Base-by-base conservation (phyloP, 2,797 vertebrate species). In the Sebastes trivittatus region DNA sequence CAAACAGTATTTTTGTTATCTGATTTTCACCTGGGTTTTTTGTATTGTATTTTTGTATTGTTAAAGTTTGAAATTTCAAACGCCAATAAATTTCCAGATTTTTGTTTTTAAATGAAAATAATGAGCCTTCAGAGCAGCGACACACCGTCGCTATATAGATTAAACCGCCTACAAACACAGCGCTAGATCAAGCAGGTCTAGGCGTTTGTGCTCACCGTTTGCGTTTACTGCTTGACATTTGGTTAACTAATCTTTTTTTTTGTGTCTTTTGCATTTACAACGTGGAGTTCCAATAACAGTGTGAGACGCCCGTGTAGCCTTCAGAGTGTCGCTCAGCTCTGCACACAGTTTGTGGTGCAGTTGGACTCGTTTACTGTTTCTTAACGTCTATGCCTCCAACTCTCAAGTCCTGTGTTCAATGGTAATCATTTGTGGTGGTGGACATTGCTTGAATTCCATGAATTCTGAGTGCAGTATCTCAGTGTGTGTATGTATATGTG, bases 401-500 rank as follows among this genome's bases (percentile, higher is more conserved):
- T 89, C 87, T 64, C 23, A 74, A 77, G 84, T 87, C 81, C 78
- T 86, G 82, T 92, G 88, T 93, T 92, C 74, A 81, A 86, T 81
- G 82, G 85, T 93, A 67, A 90, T 93, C 92, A 92, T 94, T 91
- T 81, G 94, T 96, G 91, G 90, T 93, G 92, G 92, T 95, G 93
- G 85, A 95, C 92, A 92, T 95, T 95, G 92, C 91, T 95, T 95
- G 93, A 95, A 95, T 95, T 95, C 93, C 94, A 93, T 94, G 86
- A 93, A 93, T 93, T 95, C 90, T 86, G 63, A 65, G 36, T 42
- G 34, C 62, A 42, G 34, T 42, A 64, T 42, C 23, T 38, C 22
- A 7, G 80, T 90, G 90, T 90, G 86, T 90, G 85, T 85, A 1
- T 38, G 0, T 38, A 81, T 85, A 67, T 87, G 2, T 38, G 0